Conservation (phyloP, 1,140 invertebrate genomes). For the Drosophila virilis region DNA sequence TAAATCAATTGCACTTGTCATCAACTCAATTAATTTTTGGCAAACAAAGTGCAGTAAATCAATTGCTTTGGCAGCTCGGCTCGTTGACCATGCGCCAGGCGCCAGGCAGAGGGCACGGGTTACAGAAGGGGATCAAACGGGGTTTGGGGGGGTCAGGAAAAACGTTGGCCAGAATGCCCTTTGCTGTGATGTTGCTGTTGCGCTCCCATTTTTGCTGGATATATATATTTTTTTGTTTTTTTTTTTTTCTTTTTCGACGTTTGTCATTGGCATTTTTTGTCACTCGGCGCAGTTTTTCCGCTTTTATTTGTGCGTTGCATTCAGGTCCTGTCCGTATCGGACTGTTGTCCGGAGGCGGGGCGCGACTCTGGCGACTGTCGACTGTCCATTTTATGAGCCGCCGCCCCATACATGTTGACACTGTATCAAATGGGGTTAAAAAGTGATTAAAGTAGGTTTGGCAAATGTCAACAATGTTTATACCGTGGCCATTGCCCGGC, state of each 20-base stretch:
- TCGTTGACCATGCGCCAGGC: conserved; percentile 50
- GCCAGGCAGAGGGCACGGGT: background rate
- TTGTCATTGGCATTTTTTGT: conserved; percentile 80
- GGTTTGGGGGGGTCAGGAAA: no score
- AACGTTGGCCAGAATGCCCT: conserved; percentile 25
- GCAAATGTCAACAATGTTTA: conserved; percentile 83
- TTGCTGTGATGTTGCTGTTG: conserved; percentile 12
- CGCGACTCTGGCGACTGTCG: conserved; percentile 26
- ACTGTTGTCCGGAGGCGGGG: background rate
- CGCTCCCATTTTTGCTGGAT: conserved; percentile 26
- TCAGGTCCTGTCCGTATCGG: conserved; percentile 9
- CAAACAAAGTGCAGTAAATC: conserved; percentile 84
- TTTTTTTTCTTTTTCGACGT: conserved; percentile 65
- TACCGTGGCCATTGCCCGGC: conserved; percentile 65
- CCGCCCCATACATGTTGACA: conserved; percentile 74
- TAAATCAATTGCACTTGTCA: conserved; percentile 85
- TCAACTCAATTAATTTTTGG: conserved; percentile 85
- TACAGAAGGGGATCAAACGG: background rate
- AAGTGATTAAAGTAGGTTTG: conserved; percentile 84
- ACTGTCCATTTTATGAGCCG: conserved; percentile 78
- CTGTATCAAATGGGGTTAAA: conserved; percentile 84
- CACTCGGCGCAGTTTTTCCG: conserved; percentile 40
- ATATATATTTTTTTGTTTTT: conserved; percentile 29
- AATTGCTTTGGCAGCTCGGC: conserved; percentile 84
- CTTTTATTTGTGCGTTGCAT: conserved; percentile 49